These are phyloP conservation scores for Drosophila subsilvestris DNA, from an alignment of 2,888 invertebrate species.

Conservation along the genomic window DNA sequence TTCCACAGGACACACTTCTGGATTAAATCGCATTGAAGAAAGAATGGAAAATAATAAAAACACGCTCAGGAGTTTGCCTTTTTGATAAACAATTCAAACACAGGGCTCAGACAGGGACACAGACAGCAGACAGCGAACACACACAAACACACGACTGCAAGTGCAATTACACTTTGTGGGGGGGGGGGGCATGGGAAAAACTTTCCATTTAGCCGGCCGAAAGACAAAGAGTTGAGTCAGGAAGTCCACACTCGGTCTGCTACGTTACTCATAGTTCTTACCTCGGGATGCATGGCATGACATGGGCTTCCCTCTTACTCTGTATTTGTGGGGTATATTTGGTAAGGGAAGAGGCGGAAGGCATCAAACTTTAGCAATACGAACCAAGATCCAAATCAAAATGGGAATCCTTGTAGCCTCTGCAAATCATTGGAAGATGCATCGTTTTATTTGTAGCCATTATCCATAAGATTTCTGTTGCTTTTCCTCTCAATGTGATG, in stretches of 20 bases:
- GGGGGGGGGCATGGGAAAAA: not conserved
- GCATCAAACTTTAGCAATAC: no score
- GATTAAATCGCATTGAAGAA: conserved; percentile 24
- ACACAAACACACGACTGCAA: conserved; percentile 10
- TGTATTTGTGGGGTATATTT: not conserved
- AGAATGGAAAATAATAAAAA: conserved; percentile 16
- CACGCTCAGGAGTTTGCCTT: conserved; percentile 27
- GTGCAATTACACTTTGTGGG: conserved; percentile 26
- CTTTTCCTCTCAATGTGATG: no score
- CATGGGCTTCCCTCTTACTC: not conserved
- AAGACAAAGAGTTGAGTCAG: conserved; percentile 12
- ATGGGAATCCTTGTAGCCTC: no score
- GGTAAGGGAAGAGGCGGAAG: no score
- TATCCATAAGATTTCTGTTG: no score
- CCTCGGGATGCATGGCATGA: not conserved
- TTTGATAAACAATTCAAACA: conserved; percentile 39
- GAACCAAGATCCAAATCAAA: no score
- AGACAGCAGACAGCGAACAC: conserved; percentile 27
- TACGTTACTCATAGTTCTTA: not conserved
- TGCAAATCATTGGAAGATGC: no score
- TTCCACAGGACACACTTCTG: conserved; percentile 13
- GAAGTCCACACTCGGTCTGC: conserved; percentile 1
- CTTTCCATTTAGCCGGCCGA: not conserved
- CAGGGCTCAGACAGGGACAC: conserved; percentile 1
- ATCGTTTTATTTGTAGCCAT: no score